Conservation (phyloP, 2,797 vertebrate genomes). For the Fistularia commersonii region DNA sequence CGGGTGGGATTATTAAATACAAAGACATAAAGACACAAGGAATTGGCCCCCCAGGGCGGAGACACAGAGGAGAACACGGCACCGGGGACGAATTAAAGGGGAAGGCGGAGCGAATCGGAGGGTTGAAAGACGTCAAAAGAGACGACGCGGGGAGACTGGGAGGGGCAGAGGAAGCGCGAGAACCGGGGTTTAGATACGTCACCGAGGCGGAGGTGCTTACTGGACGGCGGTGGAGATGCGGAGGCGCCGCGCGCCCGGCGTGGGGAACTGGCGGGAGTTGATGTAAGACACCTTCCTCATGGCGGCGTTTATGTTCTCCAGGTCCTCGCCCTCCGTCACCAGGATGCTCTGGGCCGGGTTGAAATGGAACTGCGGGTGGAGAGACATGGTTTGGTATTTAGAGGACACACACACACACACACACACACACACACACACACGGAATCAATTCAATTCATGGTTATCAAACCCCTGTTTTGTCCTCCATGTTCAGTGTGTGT, state of each 20-base stretch:
- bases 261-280: conserved; percentile 94
- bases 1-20: conserved; percentile 61
- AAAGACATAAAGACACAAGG: conserved; percentile 64
- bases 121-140: conserved; percentile 2
- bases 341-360: conserved; percentile 94
- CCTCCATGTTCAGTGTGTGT: no score
- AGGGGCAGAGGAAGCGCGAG: not conserved
- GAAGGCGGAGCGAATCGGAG: conserved; percentile 42
- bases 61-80: conserved; percentile 36
- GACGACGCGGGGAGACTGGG: not conserved
- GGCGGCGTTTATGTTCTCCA: conserved; percentile 88
- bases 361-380: conserved; percentile 86
- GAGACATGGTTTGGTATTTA: conserved; percentile 5
- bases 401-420: not conserved
- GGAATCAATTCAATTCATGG: no score
- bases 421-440: not conserved
- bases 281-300: conserved; percentile 94
- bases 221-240: conserved; percentile 90
- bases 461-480: no score
- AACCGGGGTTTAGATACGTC: no score
- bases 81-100: conserved; percentile 55
- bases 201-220: no score
- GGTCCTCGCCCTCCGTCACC: conserved; percentile 94
- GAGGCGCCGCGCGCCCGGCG: conserved; percentile 82
- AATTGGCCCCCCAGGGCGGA: conserved; percentile 54